A percentile compares a stretch with the other conserved stretches of the same genome.
These are phyloP conservation scores for Lepidostoma basale DNA, from an alignment of 1,140 invertebrate species.

Conservation along the genomic window DNA sequence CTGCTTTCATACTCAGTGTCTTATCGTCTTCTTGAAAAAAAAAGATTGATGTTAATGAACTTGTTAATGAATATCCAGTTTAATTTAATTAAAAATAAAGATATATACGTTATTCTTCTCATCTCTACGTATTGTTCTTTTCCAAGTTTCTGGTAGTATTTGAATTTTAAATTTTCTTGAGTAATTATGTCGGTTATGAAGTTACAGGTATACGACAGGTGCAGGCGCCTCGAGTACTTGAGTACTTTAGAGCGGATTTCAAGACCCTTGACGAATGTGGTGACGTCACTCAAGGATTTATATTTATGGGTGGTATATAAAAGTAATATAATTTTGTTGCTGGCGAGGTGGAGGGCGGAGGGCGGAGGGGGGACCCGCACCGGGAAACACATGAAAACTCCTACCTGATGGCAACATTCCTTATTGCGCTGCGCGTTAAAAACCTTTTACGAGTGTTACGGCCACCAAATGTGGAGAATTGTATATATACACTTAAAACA, in stretches of 20 bases:
- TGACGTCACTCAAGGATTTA: constrained; percentile 33
- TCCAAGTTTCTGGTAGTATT: too few species aligned
- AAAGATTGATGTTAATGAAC: too few species aligned
- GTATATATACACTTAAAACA: too few species aligned
- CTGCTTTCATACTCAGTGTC: too few species aligned
- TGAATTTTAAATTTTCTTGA: too few species aligned
- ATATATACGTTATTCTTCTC: too few species aligned
- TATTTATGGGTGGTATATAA: constrained; percentile 37
- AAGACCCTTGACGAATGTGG: not conserved
- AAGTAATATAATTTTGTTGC: constrained; percentile 39
- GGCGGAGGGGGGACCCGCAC: not conserved
- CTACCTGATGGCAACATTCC: not conserved
- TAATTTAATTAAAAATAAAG: too few species aligned
- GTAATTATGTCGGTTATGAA: too few species aligned
- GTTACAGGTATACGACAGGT: too few species aligned
- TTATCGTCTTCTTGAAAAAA: too few species aligned
- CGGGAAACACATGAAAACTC: not conserved
- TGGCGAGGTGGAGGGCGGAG: constrained; percentile 21
- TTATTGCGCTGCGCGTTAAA: constrained; percentile 4
- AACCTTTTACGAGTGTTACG: constrained; percentile 13
- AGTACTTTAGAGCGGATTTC: not conserved
- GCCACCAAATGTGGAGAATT: not conserved
- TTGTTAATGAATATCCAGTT: too few species aligned
- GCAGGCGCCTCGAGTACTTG: not conserved
- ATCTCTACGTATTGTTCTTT: too few species aligned